phyloP scores from a whole-genome alignment of 2,888 invertebrate species.

The Cantharis rustica region DNA sequence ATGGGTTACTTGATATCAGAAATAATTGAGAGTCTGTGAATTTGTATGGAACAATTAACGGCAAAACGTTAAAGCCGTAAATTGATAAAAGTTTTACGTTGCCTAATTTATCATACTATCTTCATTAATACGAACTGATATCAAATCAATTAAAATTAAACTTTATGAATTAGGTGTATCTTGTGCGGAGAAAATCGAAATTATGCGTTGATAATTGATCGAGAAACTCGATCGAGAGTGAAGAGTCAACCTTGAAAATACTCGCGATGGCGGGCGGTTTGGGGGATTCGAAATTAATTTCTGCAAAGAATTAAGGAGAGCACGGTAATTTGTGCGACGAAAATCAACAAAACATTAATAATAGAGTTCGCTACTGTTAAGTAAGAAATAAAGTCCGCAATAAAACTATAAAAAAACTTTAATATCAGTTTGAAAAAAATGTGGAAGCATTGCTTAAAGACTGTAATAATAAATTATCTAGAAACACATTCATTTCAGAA shows the following conservation, averaged over 20 bases:
- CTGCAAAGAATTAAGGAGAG: not conserved
- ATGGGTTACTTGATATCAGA: conserved; percentile 48
- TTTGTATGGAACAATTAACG: conserved; percentile 50
- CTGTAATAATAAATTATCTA: conserved; percentile 33
- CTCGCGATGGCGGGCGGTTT: no score
- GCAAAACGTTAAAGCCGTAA: conserved; percentile 39
- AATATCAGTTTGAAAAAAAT: conserved; percentile 1
- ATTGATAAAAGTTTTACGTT: conserved; percentile 35
- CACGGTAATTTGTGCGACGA: not conserved
- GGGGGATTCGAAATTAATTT: not conserved
- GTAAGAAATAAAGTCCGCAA: not conserved
- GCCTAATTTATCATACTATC: conserved; percentile 27
- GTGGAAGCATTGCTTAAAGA: conserved; percentile 15
- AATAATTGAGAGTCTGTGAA: conserved; percentile 51
- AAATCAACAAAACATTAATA: not conserved
- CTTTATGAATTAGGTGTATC: not conserved
- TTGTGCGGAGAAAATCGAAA: not conserved
- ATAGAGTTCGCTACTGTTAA: not conserved
- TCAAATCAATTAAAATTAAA: conserved; percentile 9
- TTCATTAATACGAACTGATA: conserved; percentile 15
- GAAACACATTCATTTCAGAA: conserved; percentile 42
- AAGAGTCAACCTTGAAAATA: not conserved
- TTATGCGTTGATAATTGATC: not conserved
- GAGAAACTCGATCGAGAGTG: not conserved
- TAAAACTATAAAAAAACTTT: conserved; percentile 1